These are phyloP conservation scores for Anabacerthia variegaticeps DNA, from an alignment of 2,797 vertebrate genomes.

Conservation along the genomic window DNA sequence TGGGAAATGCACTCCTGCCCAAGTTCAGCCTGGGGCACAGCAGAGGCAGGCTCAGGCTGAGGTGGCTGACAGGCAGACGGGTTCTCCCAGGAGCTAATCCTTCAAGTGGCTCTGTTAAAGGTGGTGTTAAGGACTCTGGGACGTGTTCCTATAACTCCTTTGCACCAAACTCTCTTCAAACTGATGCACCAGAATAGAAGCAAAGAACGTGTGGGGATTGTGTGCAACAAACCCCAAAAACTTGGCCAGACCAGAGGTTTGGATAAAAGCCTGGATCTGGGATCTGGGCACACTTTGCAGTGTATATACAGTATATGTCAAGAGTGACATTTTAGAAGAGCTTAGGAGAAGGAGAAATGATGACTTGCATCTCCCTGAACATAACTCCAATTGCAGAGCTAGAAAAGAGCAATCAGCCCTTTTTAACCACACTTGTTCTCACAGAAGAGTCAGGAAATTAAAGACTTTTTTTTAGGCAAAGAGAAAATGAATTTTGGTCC, in stretches of 20 bases:
- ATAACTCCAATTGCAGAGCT: neutral
- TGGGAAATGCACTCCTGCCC: neutral
- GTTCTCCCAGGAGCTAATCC: neutral
- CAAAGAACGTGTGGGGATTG: neutral
- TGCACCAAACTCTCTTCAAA: neutral
- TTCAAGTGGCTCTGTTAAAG: neutral
- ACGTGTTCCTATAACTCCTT: neutral
- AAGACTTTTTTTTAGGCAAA: conserved; percentile 14
- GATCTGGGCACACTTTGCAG: conserved; percentile 55
- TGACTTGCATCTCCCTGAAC: conserved; percentile 57
- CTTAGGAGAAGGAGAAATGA: conserved; percentile 55
- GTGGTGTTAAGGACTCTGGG: neutral
- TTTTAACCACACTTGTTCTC: conserved; percentile 68
- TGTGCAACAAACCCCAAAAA: neutral
- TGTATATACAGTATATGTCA: conserved; percentile 58
- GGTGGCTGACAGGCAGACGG: neutral
- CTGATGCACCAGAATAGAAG: neutral
- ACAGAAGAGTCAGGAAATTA: conserved; percentile 66
- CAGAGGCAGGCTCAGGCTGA: neutral
- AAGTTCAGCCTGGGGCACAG: neutral
- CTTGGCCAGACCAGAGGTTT: conserved; percentile 65
- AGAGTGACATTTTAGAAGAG: conserved; percentile 60
- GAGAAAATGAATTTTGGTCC: conserved; percentile 24
- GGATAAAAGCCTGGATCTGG: conserved; percentile 45
- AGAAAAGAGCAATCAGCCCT: conserved; percentile 69